These are phyloP conservation scores for Drosophila meridionalis DNA, from an alignment of 2,888 invertebrate species.

Conservation along the genomic window DNA sequence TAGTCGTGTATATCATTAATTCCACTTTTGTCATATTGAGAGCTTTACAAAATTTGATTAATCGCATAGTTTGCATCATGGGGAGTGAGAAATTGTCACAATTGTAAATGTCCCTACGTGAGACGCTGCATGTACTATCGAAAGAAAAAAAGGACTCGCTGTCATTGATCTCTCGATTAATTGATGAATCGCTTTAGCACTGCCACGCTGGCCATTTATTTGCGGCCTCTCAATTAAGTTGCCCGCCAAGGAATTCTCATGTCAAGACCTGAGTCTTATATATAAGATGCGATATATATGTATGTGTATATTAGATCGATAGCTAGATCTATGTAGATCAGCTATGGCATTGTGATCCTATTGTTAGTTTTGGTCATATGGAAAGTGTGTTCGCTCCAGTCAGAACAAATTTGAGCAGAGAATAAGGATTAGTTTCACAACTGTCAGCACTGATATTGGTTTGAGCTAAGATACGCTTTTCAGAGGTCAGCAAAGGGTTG, in stretches of 20 bases:
- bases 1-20: constrained; percentile 71
- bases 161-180: constrained; percentile 43
- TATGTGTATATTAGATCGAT: neutral
- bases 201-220: constrained; percentile 26
- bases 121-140: constrained; percentile 8
- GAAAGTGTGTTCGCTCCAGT: too few species aligned
- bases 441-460: neutral
- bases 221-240: constrained; percentile 42
- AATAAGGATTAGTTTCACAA: too few species aligned
- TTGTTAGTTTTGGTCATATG: too few species aligned
- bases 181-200: constrained; percentile 38
- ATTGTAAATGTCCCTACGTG: constrained; percentile 55
- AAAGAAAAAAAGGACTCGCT: constrained; percentile 31
- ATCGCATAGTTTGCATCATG: constrained; percentile 57
- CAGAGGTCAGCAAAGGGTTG: too few species aligned
- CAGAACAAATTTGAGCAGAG: neutral
- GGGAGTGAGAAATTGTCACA: constrained; percentile 72
- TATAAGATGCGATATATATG: neutral
- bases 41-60: constrained; percentile 71
- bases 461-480: neutral
- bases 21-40: constrained; percentile 76
- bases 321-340: neutral
- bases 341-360: neutral
- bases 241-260: constrained; percentile 17
- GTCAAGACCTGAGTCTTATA: neutral